These are phyloP conservation scores for Capromys pilorides DNA, from an alignment of 2,797 vertebrate genomes.

Conservation along the genomic window DNA sequence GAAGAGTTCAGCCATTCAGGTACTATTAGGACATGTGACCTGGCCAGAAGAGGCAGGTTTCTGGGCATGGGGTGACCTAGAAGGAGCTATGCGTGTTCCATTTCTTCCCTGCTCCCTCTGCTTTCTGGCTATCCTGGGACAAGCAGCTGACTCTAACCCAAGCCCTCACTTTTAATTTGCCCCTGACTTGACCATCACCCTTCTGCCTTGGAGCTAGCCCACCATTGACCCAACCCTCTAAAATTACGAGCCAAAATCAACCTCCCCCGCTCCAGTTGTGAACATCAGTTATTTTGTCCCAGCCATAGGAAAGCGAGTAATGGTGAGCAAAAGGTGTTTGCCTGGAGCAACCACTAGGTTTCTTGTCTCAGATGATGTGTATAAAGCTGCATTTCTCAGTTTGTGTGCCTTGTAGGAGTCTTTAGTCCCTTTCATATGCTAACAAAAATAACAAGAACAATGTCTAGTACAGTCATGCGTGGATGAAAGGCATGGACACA, in stretches of 20 bases:
- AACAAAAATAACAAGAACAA: not conserved
- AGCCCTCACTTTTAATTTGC: not conserved
- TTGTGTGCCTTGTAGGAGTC: not conserved
- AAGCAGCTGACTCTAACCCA: not conserved
- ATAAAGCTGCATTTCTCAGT: slow-evolving; percentile 22
- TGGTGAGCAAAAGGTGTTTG: not conserved
- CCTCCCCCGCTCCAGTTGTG: not conserved
- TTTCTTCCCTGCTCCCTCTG: not conserved
- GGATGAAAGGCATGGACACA: not conserved
- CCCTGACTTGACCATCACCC: not conserved
- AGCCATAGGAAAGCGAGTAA: not conserved
- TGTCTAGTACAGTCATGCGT: not conserved
- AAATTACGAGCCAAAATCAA: not conserved
- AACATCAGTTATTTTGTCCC: not conserved
- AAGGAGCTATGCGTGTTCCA: too few species aligned
- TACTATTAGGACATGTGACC: not conserved
- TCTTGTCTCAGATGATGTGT: not conserved
- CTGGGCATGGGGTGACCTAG: not conserved
- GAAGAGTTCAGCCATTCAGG: not conserved
- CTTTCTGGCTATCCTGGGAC: not conserved
- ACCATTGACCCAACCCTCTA: not conserved
- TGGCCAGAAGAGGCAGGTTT: not conserved
- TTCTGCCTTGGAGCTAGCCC: not conserved
- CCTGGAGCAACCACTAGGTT: not conserved
- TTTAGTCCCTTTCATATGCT: not conserved